Conservation (phyloP, 2,113 vertebrate genomes). For the Phyllostomus discolor region DNA sequence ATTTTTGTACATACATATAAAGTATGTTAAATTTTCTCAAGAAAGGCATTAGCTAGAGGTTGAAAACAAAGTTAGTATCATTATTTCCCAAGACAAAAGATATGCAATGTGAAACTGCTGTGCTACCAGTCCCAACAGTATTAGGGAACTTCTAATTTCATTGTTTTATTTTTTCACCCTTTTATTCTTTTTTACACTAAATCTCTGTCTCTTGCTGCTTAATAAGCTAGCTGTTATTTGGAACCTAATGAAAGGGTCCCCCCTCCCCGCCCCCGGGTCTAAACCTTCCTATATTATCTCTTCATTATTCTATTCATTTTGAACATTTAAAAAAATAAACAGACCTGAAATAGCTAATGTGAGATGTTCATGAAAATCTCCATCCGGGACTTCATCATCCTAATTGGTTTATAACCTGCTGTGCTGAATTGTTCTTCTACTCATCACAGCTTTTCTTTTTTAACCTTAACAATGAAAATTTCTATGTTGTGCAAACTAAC, state of each 20-base stretch:
- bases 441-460: not conserved
- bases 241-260: slow-evolving; percentile 55
- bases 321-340: slow-evolving; percentile 20
- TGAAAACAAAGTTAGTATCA: slow-evolving; percentile 16
- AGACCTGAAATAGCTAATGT: slow-evolving; percentile 55
- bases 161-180: slow-evolving; percentile 11
- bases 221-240: slow-evolving; percentile 62
- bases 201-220: slow-evolving; percentile 53
- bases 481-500: slow-evolving; percentile 30
- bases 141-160: slow-evolving; percentile 38
- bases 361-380: slow-evolving; percentile 41
- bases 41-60: not conserved
- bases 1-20: not conserved
- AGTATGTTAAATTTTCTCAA: slow-evolving; percentile 1
- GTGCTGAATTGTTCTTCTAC: slow-evolving; percentile 32
- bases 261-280: not conserved
- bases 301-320: slow-evolving; percentile 66
- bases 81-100: slow-evolving; percentile 16
- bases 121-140: not conserved
- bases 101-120: not conserved
- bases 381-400: slow-evolving; percentile 15
- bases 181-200: slow-evolving; percentile 24
- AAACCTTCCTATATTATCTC: slow-evolving; percentile 49
- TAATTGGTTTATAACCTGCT: slow-evolving; percentile 65
- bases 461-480: slow-evolving; percentile 49